phyloP scores from a whole-genome alignment of 2,888 invertebrate genomes.

The Eurois occulta region DNA sequence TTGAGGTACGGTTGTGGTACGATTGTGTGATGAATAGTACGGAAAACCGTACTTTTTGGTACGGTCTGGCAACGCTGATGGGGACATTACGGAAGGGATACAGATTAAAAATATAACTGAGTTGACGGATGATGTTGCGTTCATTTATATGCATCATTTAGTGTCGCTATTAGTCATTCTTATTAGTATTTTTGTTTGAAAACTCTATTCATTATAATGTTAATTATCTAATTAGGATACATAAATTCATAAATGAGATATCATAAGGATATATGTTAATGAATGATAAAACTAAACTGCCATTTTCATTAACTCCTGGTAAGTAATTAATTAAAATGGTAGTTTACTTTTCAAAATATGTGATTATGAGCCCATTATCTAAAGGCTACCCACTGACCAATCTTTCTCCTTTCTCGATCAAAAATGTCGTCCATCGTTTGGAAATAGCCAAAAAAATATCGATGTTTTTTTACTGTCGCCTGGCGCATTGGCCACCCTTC shows the following conservation, averaged over 20 bases:
- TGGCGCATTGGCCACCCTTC: neutral
- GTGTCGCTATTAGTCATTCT: conserved; percentile 7
- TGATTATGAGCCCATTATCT: neutral
- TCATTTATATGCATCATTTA: conserved; percentile 55
- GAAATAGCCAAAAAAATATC: neutral
- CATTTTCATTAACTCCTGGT: no score
- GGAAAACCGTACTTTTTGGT: no score
- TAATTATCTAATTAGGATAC: neutral
- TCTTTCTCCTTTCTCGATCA: neutral
- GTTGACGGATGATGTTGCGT: conserved; percentile 63
- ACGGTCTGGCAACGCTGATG: no score
- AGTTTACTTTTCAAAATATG: no score
- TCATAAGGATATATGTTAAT: no score
- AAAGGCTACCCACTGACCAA: no score
- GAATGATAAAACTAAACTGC: no score
- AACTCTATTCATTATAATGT: neutral
- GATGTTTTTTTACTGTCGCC: neutral
- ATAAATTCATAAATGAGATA: neutral
- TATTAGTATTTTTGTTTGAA: neutral
- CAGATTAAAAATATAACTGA: conserved; percentile 65
- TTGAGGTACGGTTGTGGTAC: no score
- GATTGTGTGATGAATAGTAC: no score
- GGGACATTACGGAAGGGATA: conserved; percentile 62
- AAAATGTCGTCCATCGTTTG: neutral
- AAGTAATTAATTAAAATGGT: neutral